These are phyloP conservation scores for Meriones unguiculatus DNA, from an alignment of 2,113 vertebrate species.

Conservation along the genomic window DNA sequence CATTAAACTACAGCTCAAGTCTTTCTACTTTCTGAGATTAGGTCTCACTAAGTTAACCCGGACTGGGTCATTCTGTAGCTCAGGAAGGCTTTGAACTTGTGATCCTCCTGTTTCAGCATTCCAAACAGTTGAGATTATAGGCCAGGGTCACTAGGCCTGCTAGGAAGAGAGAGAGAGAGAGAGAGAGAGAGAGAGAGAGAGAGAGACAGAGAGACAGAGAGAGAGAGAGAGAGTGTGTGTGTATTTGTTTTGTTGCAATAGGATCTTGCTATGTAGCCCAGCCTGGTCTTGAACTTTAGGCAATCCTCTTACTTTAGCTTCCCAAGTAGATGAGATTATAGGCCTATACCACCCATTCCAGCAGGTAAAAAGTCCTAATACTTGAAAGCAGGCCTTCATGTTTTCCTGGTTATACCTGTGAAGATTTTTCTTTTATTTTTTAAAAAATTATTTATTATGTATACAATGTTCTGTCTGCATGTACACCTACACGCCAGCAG, in stretches of 20 bases:
- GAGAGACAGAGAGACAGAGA: too few species aligned
- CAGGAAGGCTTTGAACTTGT: background rate
- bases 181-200: too few species aligned
- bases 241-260: background rate
- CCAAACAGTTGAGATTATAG: background rate
- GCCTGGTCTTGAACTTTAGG: background rate
- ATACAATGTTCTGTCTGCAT: too few species aligned
- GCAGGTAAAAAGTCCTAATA: background rate
- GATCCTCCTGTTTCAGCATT: background rate
- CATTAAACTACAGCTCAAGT: background rate
- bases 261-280: background rate
- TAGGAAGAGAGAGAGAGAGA: background rate
- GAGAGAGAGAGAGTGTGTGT: too few species aligned
- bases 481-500: too few species aligned
- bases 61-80: background rate
- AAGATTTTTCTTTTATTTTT: background rate
- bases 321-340: background rate
- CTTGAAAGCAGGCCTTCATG: background rate
- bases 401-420: background rate
- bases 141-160: background rate
- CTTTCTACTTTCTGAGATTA: background rate
- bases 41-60: background rate
- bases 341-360: background rate
- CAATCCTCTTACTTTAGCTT: background rate
- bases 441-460: background rate